Percentiles rank a stretch among this genome's conserved stretches.
Evolutionary conservation across 1,140 invertebrate genomes (phyloP).

Genomic region (Muscidifurax raptorellus): DNA sequence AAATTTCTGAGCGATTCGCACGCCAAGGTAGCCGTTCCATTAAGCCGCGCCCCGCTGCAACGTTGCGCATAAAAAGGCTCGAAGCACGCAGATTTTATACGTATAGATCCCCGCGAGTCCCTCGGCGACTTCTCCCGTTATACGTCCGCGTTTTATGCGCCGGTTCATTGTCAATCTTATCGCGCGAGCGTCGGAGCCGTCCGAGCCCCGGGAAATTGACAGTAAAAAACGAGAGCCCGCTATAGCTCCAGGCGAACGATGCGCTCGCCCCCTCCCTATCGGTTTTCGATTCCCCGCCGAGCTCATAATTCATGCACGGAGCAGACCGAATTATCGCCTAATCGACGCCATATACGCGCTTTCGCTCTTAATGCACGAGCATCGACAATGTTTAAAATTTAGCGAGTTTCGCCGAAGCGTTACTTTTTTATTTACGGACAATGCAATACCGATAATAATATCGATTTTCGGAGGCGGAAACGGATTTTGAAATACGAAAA

Average conservation of each 20-base stretch:
- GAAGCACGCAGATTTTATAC: constrained; percentile 29
- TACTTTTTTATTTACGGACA: too few species aligned
- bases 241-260: neutral
- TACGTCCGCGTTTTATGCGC: constrained; percentile 3
- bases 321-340: neutral
- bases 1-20: neutral
- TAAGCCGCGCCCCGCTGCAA: neutral
- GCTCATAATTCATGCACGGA: constrained; percentile 27
- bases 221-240: neutral
- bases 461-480: too few species aligned
- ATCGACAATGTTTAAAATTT: too few species aligned
- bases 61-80: neutral
- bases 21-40: neutral
- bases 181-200: neutral
- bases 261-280: neutral
- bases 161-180: constrained; percentile 38
- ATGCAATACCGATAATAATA: too few species aligned
- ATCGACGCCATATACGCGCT: neutral
- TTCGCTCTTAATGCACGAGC: too few species aligned
- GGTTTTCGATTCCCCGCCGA: constrained; percentile 15
- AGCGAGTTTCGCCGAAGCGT: too few species aligned
- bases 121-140: neutral
- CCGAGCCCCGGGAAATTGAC: constrained; percentile 16
- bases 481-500: neutral
- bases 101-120: too few species aligned